Conservation (phyloP, 2,888 invertebrate genomes). For the Euphydryas editha region DNA sequence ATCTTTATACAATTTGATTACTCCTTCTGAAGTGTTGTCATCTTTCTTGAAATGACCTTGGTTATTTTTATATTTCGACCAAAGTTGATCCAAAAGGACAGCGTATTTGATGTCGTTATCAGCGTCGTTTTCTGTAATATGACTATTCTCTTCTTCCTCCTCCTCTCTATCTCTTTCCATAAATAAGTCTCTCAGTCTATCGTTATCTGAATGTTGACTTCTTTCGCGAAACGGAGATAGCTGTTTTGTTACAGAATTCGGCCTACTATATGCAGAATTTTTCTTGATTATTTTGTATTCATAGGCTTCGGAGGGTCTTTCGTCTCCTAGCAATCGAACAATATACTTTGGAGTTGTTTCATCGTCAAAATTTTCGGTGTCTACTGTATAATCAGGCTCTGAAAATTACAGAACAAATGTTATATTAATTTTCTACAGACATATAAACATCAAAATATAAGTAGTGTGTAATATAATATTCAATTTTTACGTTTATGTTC, state of each 20-base stretch:
- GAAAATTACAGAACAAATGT: constrained; percentile 44
- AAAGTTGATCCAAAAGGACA: constrained; percentile 80
- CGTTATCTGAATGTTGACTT: constrained; percentile 70
- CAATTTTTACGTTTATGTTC: too few relatives aligned
- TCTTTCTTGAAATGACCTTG: constrained; percentile 63
- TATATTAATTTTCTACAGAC: background rate
- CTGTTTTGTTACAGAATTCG: constrained; percentile 55
- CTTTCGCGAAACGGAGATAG: constrained; percentile 74
- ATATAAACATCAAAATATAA: background rate
- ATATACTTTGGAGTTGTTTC: constrained; percentile 67
- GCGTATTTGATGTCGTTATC: constrained; percentile 81
- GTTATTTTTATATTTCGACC: constrained; percentile 82
- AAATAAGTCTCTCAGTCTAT: constrained; percentile 70
- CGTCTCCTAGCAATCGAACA: constrained; percentile 69
- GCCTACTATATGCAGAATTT: constrained; percentile 49
- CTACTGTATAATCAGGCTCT: constrained; percentile 71
- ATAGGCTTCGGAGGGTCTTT: constrained; percentile 79
- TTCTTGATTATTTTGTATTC: constrained; percentile 83
- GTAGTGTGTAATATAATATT: too few relatives aligned
- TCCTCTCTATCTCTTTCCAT: constrained; percentile 65
- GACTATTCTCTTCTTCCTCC: constrained; percentile 59
- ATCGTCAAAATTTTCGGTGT: constrained; percentile 66
- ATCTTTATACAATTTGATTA: constrained; percentile 75
- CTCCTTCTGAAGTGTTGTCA: constrained; percentile 69
- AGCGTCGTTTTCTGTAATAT: constrained; percentile 54